Percentiles rank a stretch among this genome's conserved stretches.
These are phyloP conservation scores for Trichosurus vulpecula DNA, from an alignment of 2,797 vertebrate genomes.

Conservation along the genomic window DNA sequence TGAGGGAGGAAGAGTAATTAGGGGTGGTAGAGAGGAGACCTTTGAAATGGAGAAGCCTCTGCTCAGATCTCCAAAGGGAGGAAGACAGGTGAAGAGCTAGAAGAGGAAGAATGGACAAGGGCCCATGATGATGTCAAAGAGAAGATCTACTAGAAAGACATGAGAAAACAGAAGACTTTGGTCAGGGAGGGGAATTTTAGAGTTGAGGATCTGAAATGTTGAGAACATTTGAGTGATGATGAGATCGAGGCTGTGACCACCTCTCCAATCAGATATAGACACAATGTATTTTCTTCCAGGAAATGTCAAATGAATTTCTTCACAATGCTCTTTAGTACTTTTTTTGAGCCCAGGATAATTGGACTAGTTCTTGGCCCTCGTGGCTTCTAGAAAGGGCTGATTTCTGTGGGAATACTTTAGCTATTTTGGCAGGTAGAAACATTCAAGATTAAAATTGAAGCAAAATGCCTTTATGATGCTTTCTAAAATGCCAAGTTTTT, in stretches of 20 bases:
- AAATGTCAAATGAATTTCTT: conserved; percentile 20
- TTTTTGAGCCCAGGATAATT: conserved; percentile 42
- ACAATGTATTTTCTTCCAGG: conserved; percentile 26
- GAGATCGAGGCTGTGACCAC: background rate
- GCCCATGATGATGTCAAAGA: background rate
- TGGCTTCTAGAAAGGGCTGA: conserved; percentile 28
- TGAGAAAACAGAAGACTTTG: background rate
- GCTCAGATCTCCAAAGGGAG: background rate
- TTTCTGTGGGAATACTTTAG: conserved; percentile 27
- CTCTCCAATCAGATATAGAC: conserved; percentile 40
- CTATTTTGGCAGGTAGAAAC: conserved; percentile 29
- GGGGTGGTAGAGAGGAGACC: background rate
- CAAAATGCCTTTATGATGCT: conserved; percentile 47
- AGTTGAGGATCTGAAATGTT: background rate
- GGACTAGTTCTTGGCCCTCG: conserved; percentile 46
- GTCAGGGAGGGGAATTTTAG: background rate
- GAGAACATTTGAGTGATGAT: background rate
- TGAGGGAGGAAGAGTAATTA: background rate
- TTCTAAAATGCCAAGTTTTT: conserved; percentile 44
- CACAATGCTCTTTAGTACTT: conserved; percentile 45
- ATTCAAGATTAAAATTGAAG: conserved; percentile 57
- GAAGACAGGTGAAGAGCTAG: background rate
- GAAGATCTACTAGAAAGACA: background rate
- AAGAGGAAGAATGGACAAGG: background rate
- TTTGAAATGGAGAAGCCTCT: background rate